phyloP scores from a whole-genome alignment of 2,113 vertebrate genomes.

The Tragulus kanchil region DNA sequence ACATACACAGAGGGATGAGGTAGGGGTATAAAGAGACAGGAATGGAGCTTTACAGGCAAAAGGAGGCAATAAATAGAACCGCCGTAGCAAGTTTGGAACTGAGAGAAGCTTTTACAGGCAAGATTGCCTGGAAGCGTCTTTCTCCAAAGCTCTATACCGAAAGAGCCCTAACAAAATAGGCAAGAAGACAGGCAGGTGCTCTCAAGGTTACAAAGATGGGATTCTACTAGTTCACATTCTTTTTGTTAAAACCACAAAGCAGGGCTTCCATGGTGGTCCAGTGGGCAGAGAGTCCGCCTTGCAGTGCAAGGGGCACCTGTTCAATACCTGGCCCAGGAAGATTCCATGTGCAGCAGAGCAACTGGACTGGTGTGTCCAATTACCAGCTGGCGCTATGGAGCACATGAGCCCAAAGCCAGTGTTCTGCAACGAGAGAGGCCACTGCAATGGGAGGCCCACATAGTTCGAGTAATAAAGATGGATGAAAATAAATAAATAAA shows the following conservation, averaged over 20 bases:
- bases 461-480: no score
- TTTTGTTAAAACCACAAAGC: background rate
- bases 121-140: background rate
- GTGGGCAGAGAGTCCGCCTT: no score
- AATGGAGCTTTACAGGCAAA: background rate
- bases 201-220: background rate
- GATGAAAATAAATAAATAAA: no score
- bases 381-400: no score
- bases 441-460: no score
- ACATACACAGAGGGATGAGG: background rate
- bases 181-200: background rate
- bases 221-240: background rate
- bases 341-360: no score
- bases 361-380: no score
- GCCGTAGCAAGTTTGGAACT: background rate
- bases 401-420: no score
- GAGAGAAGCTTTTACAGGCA: background rate
- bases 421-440: no score
- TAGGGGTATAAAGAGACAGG: background rate
- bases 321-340: no score
- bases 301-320: no score
- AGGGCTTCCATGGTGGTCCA: background rate
- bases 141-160: background rate
- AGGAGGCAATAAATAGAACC: background rate
- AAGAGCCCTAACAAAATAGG: background rate